Percentiles rank a stretch among this genome's conserved stretches.
Evolutionary conservation across 2,797 vertebrate species (phyloP).

Genomic region (Parauchenoglanis punctatus): DNA sequence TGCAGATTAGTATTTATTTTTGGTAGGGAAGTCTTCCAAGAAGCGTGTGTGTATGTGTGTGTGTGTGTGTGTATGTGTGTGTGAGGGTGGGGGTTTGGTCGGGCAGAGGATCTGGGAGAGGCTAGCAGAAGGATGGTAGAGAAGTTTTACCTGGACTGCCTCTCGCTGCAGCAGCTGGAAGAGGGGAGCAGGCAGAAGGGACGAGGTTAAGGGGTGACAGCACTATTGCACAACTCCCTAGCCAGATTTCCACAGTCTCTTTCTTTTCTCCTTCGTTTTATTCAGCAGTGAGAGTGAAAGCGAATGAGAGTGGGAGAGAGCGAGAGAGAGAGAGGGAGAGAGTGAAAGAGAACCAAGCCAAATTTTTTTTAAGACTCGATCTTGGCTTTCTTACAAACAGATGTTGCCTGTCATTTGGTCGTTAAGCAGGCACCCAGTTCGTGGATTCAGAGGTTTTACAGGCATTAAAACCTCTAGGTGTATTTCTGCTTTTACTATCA

Average conservation of each 20-base stretch:
- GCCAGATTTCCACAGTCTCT: constrained; percentile 70
- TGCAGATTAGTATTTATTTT: constrained; percentile 80
- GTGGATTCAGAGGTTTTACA: constrained; percentile 69
- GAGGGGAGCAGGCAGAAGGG: constrained; percentile 60
- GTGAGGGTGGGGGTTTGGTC: constrained; percentile 47
- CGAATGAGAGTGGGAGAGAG: constrained; percentile 64
- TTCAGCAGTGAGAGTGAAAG: constrained; percentile 67
- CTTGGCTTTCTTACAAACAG: constrained; percentile 88
- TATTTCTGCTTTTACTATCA: constrained; percentile 57
- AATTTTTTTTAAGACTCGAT: constrained; percentile 74
- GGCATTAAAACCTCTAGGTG: constrained; percentile 63
- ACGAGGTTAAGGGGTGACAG: constrained; percentile 77
- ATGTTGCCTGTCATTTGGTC: constrained; percentile 91
- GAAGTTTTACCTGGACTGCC: constrained; percentile 70
- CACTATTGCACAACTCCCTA: constrained; percentile 73
- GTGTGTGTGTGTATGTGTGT: constrained; percentile 46
- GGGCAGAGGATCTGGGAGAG: constrained; percentile 60
- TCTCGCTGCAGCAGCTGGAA: constrained; percentile 54
- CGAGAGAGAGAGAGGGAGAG: constrained; percentile 53
- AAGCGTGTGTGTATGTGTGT: constrained; percentile 63
- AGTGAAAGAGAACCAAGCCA: constrained; percentile 75
- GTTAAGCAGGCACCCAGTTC: constrained; percentile 82
- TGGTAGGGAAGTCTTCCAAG: constrained; percentile 77
- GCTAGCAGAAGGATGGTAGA: constrained; percentile 53
- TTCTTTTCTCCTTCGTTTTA: constrained; percentile 66